These are phyloP conservation scores for Phthorimaea operculella DNA, from an alignment of 1,140 invertebrate genomes.

Conservation along the genomic window DNA sequence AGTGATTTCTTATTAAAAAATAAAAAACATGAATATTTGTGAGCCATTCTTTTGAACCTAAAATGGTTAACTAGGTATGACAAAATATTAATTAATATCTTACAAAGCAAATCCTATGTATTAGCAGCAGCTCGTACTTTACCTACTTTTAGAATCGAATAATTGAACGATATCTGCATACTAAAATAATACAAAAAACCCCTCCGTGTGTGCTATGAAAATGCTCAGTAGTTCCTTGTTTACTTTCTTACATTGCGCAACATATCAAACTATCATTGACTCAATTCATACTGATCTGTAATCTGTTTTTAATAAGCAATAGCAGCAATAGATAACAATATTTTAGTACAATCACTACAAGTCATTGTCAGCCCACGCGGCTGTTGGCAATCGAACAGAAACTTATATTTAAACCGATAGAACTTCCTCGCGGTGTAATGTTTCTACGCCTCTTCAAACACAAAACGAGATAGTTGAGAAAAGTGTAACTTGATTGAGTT, in stretches of 20 bases:
- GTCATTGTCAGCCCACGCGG: slow-evolving; percentile 24
- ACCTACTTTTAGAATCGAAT: too few relatives aligned
- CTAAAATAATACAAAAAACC: too few relatives aligned
- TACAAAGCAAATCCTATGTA: too few relatives aligned
- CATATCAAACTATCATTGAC: background rate
- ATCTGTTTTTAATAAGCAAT: slow-evolving; percentile 22
- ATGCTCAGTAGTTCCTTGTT: background rate
- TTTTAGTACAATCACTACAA: slow-evolving; percentile 14
- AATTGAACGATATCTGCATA: too few relatives aligned
- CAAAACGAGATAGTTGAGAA: background rate
- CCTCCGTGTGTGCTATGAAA: too few relatives aligned
- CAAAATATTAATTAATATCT: too few relatives aligned
- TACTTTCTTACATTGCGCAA: background rate
- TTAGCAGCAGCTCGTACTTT: too few relatives aligned
- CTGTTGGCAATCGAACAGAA: background rate
- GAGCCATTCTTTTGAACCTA: too few relatives aligned
- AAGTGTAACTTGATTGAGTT: too few relatives aligned
- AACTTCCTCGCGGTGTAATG: background rate
- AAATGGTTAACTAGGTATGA: too few relatives aligned
- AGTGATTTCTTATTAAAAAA: slow-evolving; percentile 15
- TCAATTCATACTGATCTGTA: background rate
- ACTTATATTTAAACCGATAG: too few relatives aligned
- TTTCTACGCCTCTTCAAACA: slow-evolving; percentile 25
- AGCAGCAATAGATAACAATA: slow-evolving; percentile 22
- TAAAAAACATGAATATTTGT: slow-evolving; percentile 16